Evolutionary conservation across 2,888 invertebrate species (phyloP), one percentile per base, ranked within the genome.

Genomic region (Nasonia oneida): DNA sequence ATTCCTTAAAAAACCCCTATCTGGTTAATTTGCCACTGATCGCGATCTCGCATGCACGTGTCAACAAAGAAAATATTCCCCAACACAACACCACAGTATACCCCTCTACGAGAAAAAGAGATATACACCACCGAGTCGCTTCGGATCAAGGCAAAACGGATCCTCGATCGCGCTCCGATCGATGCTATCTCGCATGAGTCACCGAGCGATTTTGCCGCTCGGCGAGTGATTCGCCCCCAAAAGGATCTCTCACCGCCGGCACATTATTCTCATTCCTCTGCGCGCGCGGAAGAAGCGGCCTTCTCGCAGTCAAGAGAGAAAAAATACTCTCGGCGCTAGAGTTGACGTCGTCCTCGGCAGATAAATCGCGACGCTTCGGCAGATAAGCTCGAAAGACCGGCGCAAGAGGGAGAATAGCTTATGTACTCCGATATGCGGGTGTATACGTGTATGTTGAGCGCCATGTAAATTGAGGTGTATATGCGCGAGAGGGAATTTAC

Each of bases 121-220:
- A 47, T 39, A 73, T 42, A 18, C 37, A 4, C 0, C 1, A 3
- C 15, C 15, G 15, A 53, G 53, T 4, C 53, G 53, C 53, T 15
- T 53, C 18, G 57, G 57, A 57, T 57, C 57, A 42, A 23, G 80
- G 81, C 23, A n/a, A 14, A 37, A 71, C 61, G 29, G 73, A 83
- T 78, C 57, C 37, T 42, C 61, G 67, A 80, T 73, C 23, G n/a
- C 57, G n/a, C 64, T 64, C 42, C 73, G 47, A 73, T 80, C 67
- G 84, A 84, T 84, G 23, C 4, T 75, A 84, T 84, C 80, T 12
- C 50, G 67, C 42, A 71, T 76, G 84, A 81, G 71, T 85, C 80
- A 84, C 70, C n/a, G 57, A 57, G 47, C 57, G 80, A 77, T 61
- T 53, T 57, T 23, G 14, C 53, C 5, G 5, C 76, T 50, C 42